Base-by-base conservation (phyloP, 2,888 invertebrate species). In the Rhopalosiphum nymphaeae region DNA sequence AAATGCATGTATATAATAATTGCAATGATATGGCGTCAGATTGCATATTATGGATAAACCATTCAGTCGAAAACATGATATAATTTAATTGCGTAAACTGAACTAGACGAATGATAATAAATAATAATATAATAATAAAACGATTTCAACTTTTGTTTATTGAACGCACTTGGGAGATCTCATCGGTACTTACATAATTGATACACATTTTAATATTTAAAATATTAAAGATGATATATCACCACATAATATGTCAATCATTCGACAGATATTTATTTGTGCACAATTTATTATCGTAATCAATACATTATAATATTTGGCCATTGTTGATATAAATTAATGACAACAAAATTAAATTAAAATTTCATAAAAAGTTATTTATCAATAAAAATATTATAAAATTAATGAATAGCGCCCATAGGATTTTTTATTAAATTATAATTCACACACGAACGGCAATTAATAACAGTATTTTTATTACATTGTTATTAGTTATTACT, bases 111-210 rank as follows among this genome's bases (percentile, higher is more conserved):
- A 10, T n/a, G 44, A 88, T 88, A 87, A 49, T 86, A 86, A n/a
- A 88, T 88, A 87, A 49, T 86, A 86, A n/a, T 46, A 46, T 67
- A 67, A 67, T 46, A 90, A 89, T 42, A 89, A 89, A 85, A 85
- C 29, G 44, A 85, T 78, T 78, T 78, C 36, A 78, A 78, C 78
- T 36, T 78, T 78, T 36, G 78, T 78, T 78, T 78, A 21, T 13
- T 78, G 78, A 21, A 78, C 21, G 36, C 67, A 78, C 36, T 78
- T 36, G 21, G 78, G 21, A 42, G 44, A 85, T 85, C 10, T 44
- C 44, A 29, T 44, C 29, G 44, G 13, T 44, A 44, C 1, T 26
- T 85, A 78, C 11, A 78, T n/a, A n/a, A n/a, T 36, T 67, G 5
- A 42, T 78, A 78, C 1, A 57, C 3, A 67, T 67, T n/a, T 67